Base-by-base conservation (phyloP, 2,888 invertebrate genomes). In the Papilio demoleus region DNA sequence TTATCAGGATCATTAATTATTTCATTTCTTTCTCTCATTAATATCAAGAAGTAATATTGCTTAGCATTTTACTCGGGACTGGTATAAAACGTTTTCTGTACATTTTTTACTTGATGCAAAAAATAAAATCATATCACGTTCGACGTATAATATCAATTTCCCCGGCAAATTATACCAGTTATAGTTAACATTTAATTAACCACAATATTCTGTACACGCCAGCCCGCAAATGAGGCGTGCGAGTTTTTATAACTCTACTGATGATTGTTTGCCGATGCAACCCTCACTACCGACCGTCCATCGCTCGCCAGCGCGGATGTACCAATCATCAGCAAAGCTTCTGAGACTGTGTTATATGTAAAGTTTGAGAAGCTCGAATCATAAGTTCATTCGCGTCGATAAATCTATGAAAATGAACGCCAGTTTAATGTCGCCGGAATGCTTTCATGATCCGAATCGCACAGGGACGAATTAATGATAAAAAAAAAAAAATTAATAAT, bases 381-480 rank as follows among this genome's bases (percentile, higher is more conserved):
- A 85, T 88, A 88, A 87, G 88, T 88, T 82, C 79, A 77, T 83
- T 83, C 82, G 73, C 91, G 86, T 92, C 92, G 84, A 92, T 92
- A 91, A 92, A 92, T 92, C 90, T 90, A 92, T 91, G 90, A 90
- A 92, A 91, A 92, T 90, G 89, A 85, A 89, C 86, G 85, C 80
- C 77, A 77, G 79, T 81, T 82, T 88, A 86, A 89, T 86, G 88
- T 87, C 83, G 75, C 79, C 74, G 90, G 88, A 90, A 91, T 90
- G 91, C 89, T 92, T 89, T 92, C 91, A 88, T 88, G 90, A 88
- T 87, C 84, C 85, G 83, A 81, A 79, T 77, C 77, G 67, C 17
- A 60, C 88, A 86, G 89, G 78, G 82, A 14, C 81, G 87, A 69
- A 89, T 72, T 82, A 6, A 17, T 5, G 22, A 70, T 60, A n/a